Evolutionary conservation across 2,113 vertebrate species (phyloP).

Genomic region (Microtus oregoni): DNA sequence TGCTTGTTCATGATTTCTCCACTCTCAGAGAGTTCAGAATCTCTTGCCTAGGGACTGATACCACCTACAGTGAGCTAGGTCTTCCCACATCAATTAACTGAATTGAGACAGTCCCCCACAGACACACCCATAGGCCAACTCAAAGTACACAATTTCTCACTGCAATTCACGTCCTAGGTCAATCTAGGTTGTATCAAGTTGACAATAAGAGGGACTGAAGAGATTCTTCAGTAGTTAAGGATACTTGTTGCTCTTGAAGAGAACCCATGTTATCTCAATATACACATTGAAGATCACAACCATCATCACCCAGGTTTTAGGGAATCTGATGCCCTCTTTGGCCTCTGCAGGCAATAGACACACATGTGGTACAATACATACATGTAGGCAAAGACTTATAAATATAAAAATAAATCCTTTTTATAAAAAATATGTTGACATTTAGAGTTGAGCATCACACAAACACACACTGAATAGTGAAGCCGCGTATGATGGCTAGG

Average conservation of each 20-base stretch:
- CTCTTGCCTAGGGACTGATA: background rate
- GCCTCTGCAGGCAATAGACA: background rate
- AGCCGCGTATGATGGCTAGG: fast-evolving
- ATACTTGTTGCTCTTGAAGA: background rate
- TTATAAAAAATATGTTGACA: background rate
- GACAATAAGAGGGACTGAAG: background rate
- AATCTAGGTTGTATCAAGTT: background rate
- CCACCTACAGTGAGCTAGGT: background rate
- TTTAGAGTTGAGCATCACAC: background rate
- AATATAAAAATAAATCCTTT: background rate
- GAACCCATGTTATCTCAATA: background rate
- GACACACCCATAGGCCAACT: too few species aligned
- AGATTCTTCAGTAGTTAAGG: background rate
- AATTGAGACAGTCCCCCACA: background rate
- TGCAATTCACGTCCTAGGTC: background rate
- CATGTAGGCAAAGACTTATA: background rate
- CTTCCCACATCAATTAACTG: background rate
- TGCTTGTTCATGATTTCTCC: background rate
- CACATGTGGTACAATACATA: too few species aligned
- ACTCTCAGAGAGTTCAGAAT: background rate
- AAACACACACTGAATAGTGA: too few species aligned
- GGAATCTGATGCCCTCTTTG: background rate
- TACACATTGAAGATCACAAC: background rate
- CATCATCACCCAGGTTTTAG: background rate
- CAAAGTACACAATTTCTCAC: background rate